phyloP scores from a whole-genome alignment of 2,797 vertebrate species.

The Nasua narica region DNA sequence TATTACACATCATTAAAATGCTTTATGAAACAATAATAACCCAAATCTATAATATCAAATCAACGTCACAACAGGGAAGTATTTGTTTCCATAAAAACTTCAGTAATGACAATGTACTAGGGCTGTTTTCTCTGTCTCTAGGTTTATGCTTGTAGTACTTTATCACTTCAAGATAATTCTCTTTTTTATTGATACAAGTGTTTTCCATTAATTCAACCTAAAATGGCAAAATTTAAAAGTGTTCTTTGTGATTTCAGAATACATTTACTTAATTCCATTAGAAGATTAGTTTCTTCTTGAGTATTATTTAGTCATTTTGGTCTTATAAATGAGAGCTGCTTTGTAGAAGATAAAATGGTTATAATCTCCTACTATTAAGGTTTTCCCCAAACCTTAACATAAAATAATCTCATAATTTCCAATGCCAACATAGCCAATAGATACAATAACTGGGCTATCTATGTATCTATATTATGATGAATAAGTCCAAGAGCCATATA shows the following conservation, averaged over 20 bases:
- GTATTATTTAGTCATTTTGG: slow-evolving; percentile 25
- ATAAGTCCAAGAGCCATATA: background rate
- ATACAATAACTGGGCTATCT: background rate
- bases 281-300: background rate
- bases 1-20: background rate
- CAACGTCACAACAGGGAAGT: background rate
- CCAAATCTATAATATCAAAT: background rate
- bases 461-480: background rate
- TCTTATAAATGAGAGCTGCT: slow-evolving; percentile 16
- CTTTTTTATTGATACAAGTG: slow-evolving; percentile 6
- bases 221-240: slow-evolving; percentile 48
- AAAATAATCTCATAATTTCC: background rate
- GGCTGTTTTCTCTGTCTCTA: background rate
- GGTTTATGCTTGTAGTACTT: background rate
- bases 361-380: slow-evolving; percentile 39
- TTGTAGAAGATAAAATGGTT: background rate
- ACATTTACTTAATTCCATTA: slow-evolving; percentile 43
- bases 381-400: background rate
- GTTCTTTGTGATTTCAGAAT: slow-evolving; percentile 1
- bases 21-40: slow-evolving; percentile 25
- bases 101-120: background rate
- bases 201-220: slow-evolving; percentile 41
- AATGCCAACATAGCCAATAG: background rate
- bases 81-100: slow-evolving; percentile 26
- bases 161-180: slow-evolving; percentile 26